Percentiles rank a stretch among this genome's conserved stretches.
Evolutionary conservation across 2,888 invertebrate species (phyloP).

Genomic region (Ochropleura plecta): DNA sequence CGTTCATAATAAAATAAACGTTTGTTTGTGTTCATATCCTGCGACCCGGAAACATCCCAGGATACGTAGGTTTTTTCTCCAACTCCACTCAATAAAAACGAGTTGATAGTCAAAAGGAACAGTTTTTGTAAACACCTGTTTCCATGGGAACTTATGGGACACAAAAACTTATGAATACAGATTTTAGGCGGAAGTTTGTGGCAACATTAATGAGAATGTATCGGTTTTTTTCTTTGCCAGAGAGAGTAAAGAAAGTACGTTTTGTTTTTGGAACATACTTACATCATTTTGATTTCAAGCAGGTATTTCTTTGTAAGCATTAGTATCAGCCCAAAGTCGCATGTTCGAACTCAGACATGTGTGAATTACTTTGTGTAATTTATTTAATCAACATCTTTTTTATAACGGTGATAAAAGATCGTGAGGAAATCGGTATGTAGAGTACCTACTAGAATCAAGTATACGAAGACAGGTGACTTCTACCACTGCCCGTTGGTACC

Average conservation of each 20-base stretch:
- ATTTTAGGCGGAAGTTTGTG: constrained; percentile 66
- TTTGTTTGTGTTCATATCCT: constrained; percentile 73
- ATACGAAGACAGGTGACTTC: too few species aligned
- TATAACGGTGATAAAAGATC: too few species aligned
- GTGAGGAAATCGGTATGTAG: too few species aligned
- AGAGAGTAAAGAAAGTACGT: constrained; percentile 17
- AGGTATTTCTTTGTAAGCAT: background rate
- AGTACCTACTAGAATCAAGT: too few species aligned
- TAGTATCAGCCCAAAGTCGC: too few species aligned
- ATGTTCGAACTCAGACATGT: too few species aligned
- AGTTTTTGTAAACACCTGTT: constrained; percentile 87
- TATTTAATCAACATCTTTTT: too few species aligned
- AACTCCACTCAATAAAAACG: constrained; percentile 80
- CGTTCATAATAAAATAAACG: constrained; percentile 61
- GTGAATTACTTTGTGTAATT: too few species aligned
- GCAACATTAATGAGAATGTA: constrained; percentile 46
- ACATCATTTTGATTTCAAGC: background rate
- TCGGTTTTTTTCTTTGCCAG: constrained; percentile 8
- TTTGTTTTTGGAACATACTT: background rate
- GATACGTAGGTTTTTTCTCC: constrained; percentile 80
- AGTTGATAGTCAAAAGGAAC: constrained; percentile 81
- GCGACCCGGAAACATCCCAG: constrained; percentile 86
- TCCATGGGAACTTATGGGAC: constrained; percentile 80
- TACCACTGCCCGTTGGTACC: too few species aligned
- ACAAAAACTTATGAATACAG: constrained; percentile 72